Evolutionary conservation across 2,888 invertebrate species (phyloP), one percentile per base, ranked within the genome.

Genomic region (Cheilosia variabilis): DNA sequence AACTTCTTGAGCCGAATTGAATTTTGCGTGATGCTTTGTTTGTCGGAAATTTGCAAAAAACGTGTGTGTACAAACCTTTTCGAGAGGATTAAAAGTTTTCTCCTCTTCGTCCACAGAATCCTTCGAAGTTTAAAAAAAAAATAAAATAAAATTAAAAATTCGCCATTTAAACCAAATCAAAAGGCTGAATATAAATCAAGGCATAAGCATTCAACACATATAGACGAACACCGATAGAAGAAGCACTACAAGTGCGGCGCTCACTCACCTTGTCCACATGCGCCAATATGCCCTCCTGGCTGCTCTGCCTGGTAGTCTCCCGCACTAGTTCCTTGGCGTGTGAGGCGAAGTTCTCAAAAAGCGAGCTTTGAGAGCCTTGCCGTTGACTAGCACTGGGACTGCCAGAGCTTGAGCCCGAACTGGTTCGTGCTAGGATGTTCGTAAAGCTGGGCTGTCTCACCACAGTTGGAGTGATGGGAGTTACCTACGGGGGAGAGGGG

Each of bases 271-370:
- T 97, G 90, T 97, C 97, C 94, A 98, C 96, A 87, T 97, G 97
- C 2, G 97, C 97, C 9, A 97, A 93, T 5, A 97, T 90, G 31
- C 97, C 97, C 91, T 98, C 97, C 91, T 97, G 97, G 89, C 97
- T 97, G 91, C 96, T 96, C 91, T 97, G 97, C 2, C 97, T 93
- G 0, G 97, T 97, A 0, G 97, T 97, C 91, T 98, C 98, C 60
- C 96, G 94, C 1, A 98, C 97, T 75, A 98, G 92, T 89, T 97
- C 98, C 91, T 97, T 97, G 13, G 98, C 98, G 90, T 97, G 97
- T 0, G 95, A 95, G 4, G 98, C 96, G 90, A 98, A 96, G 89
- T 97, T 97, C 91, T 98, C 98, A 88, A 98, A 94, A 2, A 98
- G 92, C 0, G 97, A 98, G 0, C 96, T 94, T 89, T 97, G 97